Evolutionary conservation across 2,888 invertebrate genomes (phyloP), one percentile per base, ranked within the genome.

Genomic region (Latrodectus elegans): DNA sequence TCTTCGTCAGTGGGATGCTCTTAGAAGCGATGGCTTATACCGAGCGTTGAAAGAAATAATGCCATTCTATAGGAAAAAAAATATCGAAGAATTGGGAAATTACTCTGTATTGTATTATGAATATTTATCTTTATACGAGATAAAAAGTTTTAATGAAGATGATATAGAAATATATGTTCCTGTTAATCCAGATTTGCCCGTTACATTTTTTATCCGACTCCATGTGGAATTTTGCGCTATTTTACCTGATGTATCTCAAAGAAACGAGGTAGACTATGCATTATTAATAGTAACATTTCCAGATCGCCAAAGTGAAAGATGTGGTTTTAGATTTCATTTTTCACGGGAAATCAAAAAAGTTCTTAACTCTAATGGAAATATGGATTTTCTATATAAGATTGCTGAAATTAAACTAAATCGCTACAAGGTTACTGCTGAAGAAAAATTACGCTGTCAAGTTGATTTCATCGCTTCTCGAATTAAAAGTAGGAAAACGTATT

Each of bases 101-200:
- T 85, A 85, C 51, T 49, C 73, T 22, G 14, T 52, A 15, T 65
- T 85, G 14, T 64, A 70, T 64, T 68, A 74, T n/a, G 85, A 80
- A 75, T 85, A 79, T 70, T 51, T 75, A 17, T 80, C 67, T n/a
- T 70, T 85, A 4, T 68, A 67, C 38, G 74, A 79, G 51, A 55
- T 68, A 38, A 67, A 60, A n/a, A 60, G 68, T 75, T 80, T 75
- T n/a, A 52, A 70, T 55, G 85, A 85, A 74, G 85, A 79, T 52
- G 85, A 85, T 79, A 75, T 85, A 75, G 85, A 85, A 75, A 49
- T 85, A n/a, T 64, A 74, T n/a, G 75, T 85, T 8, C 79, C 85
- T 52, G 15, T 60, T 9, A 74, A 79, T 26, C n/a, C 67, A n/a
- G 65, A 85, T 0, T 60, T 51, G 12, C 70, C 85, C 9, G 73